Conservation (phyloP, 2,113 vertebrate species). For the Lepisosteus osseus region DNA sequence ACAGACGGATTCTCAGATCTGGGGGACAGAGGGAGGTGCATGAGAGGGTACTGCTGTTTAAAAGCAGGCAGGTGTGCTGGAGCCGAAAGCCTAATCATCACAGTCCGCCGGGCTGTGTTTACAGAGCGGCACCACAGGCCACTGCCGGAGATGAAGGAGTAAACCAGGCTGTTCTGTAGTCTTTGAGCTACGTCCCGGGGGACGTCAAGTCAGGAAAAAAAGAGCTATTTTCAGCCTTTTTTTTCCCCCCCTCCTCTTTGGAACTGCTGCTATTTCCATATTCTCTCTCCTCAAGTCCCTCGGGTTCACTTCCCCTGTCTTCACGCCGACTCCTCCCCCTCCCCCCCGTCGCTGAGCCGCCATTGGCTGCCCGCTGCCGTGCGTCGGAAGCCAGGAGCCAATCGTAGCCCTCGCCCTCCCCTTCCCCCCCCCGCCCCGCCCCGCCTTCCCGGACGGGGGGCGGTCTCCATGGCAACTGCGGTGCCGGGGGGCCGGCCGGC, state of each 20-base stretch:
- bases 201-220: conserved; percentile 10
- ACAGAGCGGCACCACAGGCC: neutral
- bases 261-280: conserved; percentile 1
- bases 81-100: too few relatives aligned
- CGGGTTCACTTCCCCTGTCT: conserved; percentile 53
- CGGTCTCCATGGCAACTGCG: conserved; percentile 66
- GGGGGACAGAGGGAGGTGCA: too few relatives aligned
- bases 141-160: conserved; percentile 26
- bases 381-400: conserved; percentile 40
- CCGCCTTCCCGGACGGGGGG: conserved; percentile 36
- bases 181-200: conserved; percentile 24
- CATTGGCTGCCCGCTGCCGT: conserved; percentile 56
- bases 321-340: conserved; percentile 27
- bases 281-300: conserved; percentile 38
- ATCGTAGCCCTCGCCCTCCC: conserved; percentile 38
- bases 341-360: conserved; percentile 55
- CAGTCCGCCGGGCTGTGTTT: too few relatives aligned
- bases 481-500: conserved; percentile 50
- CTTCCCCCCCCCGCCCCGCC: too few relatives aligned
- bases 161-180: conserved; percentile 21
- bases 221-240: conserved; percentile 20
- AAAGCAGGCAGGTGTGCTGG: too few relatives aligned
- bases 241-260: neutral
- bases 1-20: too few relatives aligned
- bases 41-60: too few relatives aligned